Percentiles rank a stretch among this genome's conserved stretches.
Conservation (phyloP, 2,888 invertebrate genomes). For the Monochamus alternatus region DNA sequence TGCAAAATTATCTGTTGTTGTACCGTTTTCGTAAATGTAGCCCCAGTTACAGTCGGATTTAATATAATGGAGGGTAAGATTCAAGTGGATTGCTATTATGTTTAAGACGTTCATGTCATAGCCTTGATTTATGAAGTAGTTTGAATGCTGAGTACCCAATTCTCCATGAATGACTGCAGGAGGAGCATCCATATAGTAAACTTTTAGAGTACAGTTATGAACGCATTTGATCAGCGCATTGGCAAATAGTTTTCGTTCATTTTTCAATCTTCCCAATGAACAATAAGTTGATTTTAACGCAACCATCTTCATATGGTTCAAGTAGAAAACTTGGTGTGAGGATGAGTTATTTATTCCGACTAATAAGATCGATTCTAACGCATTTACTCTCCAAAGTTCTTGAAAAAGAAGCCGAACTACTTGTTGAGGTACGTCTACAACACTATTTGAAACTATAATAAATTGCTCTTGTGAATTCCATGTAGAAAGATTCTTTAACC, state of each 20-base stretch:
- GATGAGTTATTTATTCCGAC: neutral
- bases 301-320: neutral
- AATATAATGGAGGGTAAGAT: slow-evolving; percentile 8
- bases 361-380: slow-evolving; percentile 56
- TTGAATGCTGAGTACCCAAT: neutral
- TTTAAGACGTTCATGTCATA: slow-evolving; percentile 40
- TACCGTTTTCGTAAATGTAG: slow-evolving; percentile 44
- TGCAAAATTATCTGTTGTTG: slow-evolving; percentile 44
- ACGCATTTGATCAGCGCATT: slow-evolving; percentile 45
- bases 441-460: slow-evolving; percentile 49
- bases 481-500: neutral
- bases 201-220: slow-evolving; percentile 46
- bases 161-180: slow-evolving; percentile 45
- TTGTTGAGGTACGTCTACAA: slow-evolving; percentile 38
- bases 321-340: neutral
- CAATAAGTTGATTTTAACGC: neutral
- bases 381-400: slow-evolving; percentile 42
- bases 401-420: slow-evolving; percentile 46
- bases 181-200: slow-evolving; percentile 48
- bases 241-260: slow-evolving; percentile 8
- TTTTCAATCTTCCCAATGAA: slow-evolving; percentile 5
- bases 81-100: slow-evolving; percentile 11
- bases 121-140: slow-evolving; percentile 17
- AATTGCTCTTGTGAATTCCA: slow-evolving; percentile 47
- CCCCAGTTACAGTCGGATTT: slow-evolving; percentile 40